phyloP scores from a whole-genome alignment of 2,797 vertebrate genomes.

The Protosalanx chinensis region DNA sequence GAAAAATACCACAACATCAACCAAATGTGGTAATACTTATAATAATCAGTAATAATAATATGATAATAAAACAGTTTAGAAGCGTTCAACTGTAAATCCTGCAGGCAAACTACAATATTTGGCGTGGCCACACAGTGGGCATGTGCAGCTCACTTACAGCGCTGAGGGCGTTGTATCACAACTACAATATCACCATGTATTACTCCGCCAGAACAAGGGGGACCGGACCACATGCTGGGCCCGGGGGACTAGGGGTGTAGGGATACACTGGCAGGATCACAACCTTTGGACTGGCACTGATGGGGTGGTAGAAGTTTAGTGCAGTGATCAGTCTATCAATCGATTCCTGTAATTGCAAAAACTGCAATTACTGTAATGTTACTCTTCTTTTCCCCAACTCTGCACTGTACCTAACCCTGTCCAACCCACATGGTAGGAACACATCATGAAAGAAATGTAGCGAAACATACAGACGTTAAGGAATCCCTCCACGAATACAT shows the following conservation, averaged over 20 bases:
- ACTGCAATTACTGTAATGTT: slow-evolving; percentile 37
- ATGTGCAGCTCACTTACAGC: slow-evolving; percentile 92
- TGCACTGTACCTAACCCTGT: slow-evolving; percentile 50
- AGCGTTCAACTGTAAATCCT: slow-evolving; percentile 83
- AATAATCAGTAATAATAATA: slow-evolving; percentile 75
- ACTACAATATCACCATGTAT: slow-evolving; percentile 92
- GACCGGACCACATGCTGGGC: slow-evolving; percentile 87
- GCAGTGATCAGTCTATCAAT: slow-evolving; percentile 61
- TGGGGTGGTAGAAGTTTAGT: slow-evolving; percentile 60
- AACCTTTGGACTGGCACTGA: slow-evolving; percentile 56
- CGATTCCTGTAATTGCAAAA: too few relatives aligned
- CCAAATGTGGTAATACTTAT: slow-evolving; percentile 73
- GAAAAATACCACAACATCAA: slow-evolving; percentile 71
- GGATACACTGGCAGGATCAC: slow-evolving; percentile 18
- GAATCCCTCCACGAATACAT: slow-evolving; percentile 67
- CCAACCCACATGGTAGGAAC: slow-evolving; percentile 44
- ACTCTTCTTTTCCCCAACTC: slow-evolving; percentile 28
- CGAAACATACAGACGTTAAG: slow-evolving; percentile 30
- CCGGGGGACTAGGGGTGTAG: slow-evolving; percentile 66
- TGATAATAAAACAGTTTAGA: slow-evolving; percentile 81
- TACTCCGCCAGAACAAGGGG: slow-evolving; percentile 82
- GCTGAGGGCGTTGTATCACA: slow-evolving; percentile 97
- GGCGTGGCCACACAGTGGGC: slow-evolving; percentile 93
- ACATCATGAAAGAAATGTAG: slow-evolving; percentile 60
- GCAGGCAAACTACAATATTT: slow-evolving; percentile 93